phyloP scores from a whole-genome alignment of 1,140 invertebrate species.

The Sitobion miscanthi region DNA sequence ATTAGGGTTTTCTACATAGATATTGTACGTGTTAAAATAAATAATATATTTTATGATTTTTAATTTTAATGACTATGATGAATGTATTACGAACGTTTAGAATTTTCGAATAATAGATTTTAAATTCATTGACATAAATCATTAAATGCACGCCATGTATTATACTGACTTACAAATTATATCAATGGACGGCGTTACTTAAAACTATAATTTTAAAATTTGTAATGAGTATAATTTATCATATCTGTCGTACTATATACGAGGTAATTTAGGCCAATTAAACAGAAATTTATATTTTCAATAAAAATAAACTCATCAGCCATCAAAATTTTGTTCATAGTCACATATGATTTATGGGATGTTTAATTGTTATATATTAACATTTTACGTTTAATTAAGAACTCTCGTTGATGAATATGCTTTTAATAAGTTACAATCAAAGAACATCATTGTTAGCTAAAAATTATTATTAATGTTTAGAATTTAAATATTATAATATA shows the following conservation, averaged over 20 bases:
- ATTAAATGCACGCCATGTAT: background rate
- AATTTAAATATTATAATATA: background rate
- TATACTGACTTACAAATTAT: background rate
- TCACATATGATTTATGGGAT: background rate
- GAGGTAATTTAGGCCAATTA: constrained; percentile 47
- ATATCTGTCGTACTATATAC: constrained; percentile 13
- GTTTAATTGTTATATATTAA: constrained; percentile 42
- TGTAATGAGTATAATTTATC: constrained; percentile 2
- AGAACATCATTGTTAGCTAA: background rate
- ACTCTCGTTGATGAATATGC: background rate
- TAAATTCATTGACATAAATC: background rate
- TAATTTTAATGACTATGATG: background rate
- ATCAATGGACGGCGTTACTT: background rate
- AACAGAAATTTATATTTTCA: background rate
- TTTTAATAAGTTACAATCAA: background rate
- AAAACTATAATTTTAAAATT: background rate
- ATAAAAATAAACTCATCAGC: background rate
- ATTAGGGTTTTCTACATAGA: background rate
- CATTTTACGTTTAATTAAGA: background rate
- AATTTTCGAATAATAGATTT: background rate
- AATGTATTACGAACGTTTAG: background rate
- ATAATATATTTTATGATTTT: background rate
- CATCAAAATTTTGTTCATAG: background rate
- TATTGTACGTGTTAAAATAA: background rate
- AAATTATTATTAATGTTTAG: background rate